Base-by-base conservation (phyloP, 1,140 invertebrate genomes). In the Thrips palmi region DNA sequence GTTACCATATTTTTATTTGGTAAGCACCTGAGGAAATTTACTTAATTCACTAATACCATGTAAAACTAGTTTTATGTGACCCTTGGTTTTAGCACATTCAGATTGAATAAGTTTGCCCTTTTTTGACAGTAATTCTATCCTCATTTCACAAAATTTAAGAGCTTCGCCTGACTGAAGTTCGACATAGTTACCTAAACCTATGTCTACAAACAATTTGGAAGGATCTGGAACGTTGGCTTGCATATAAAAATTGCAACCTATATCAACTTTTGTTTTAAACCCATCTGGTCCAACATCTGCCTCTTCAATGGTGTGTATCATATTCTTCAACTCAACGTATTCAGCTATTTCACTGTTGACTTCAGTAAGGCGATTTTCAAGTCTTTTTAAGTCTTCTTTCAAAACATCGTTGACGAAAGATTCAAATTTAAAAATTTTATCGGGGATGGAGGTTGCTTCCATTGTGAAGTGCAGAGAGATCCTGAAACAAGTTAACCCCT, bases 31-130 rank as follows among this genome's bases (percentile, higher is more conserved):
- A n/a, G n/a, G n/a, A n/a, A n/a, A n/a, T n/a, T n/a, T n/a, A n/a
- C n/a, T n/a, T 25, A 77, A 51, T 45, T 77, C 67, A 32, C 59
- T 57, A 14, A 82, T 66, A 6, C 65, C 65, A 47, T 77, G 59
- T 10, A 81, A 56, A 41, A 82, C 70, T 43, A 85, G 53, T 54
- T 85, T 85, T 39, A 88, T 86, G 48, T 83, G 70, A 6, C 79
- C 73, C 46, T 81, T 81, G 0, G 74, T 74, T 45, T 68, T 65
- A 1, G 72, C 62, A 40, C 75, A 71, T 46, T 77, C 67, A 31
- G 71, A 64, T 4, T 67, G 60, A 11, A 82, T 51, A 46, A 71
- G 64, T 15, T 64, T 60, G 6, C 69, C 63, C 48, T 71, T 63
- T n/a, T 54, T 58, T 40, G 75, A 70, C 8, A 78, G 58, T 1